Evolutionary conservation across 2,797 vertebrate genomes (phyloP).

Genomic region (Oryzias dopingdopingensis): DNA sequence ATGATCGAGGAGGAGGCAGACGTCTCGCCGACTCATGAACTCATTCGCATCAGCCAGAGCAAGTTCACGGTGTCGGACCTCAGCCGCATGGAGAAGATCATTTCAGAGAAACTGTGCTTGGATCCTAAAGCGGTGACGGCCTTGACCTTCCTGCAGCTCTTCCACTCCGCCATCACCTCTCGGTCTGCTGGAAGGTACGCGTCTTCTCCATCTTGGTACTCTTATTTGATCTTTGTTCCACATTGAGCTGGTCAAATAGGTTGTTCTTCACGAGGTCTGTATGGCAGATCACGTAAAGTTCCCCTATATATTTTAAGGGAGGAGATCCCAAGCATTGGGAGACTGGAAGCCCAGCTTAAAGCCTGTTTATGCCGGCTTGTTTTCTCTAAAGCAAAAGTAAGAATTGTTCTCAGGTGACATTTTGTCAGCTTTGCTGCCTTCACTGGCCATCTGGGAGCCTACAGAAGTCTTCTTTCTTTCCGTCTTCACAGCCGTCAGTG

Average conservation of each 20-base stretch:
- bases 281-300: constrained; percentile 47
- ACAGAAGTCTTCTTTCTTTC: constrained; percentile 12
- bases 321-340: constrained; percentile 89
- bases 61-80: constrained; percentile 97
- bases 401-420: constrained; percentile 47
- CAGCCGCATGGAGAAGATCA: constrained; percentile 95
- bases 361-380: constrained; percentile 93
- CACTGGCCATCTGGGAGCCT: not conserved
- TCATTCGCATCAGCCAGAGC: constrained; percentile 97
- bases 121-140: constrained; percentile 92
- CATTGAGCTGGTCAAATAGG: constrained; percentile 32
- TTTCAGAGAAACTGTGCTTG: constrained; percentile 92
- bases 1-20: constrained; percentile 87
- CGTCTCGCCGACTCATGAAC: constrained; percentile 85
- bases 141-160: constrained; percentile 97
- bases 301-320: constrained; percentile 80
- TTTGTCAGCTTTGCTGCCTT: constrained; percentile 34
- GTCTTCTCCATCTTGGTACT: too few relatives aligned
- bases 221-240: constrained; percentile 2
- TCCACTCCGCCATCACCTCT: constrained; percentile 84
- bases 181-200: constrained; percentile 85
- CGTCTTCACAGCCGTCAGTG: constrained; percentile 85
- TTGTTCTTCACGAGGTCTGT: constrained; percentile 47
- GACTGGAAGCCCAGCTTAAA: constrained; percentile 96
- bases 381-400: constrained; percentile 98